Evolutionary conservation across 1,140 invertebrate species (phyloP), one percentile per base, ranked within the genome.

Genomic region (Drosophila watanabei): DNA sequence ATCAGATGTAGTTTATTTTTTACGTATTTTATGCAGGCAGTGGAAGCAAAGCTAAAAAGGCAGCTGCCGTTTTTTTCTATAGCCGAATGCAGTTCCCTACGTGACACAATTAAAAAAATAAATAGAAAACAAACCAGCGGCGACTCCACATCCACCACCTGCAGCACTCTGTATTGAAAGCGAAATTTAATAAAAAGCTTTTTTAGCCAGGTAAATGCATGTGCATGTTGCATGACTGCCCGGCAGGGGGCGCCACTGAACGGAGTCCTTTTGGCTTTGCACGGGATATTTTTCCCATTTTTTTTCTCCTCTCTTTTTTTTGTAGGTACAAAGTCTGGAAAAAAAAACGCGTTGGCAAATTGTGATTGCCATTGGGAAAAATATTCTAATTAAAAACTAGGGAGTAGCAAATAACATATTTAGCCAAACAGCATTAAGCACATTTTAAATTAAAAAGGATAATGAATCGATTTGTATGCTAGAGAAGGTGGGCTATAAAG

Each of bases 51-150:
- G 85, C 85, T 70, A 79, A 85, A 88, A 88, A 78, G 80, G 70
- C 65, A 65, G 77, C 80, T 46, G 79, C 46, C 35, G 24, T 24
- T 41, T 79, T 71, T 89, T 84, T 88, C 85, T 85, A 85, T 90
- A 76, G 78, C 65, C 77, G 35, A 61, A 65, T 77, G 78, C 80
- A 78, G 82, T 81, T 88, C 70, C 66, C 85, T 85, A 88, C 86
- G 85, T 88, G 85, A 88, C 81, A 88, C 85, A 89, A 89, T 88
- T 88, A 89, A 89, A 88, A 84, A 88, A 85, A 84, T 90, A 88
- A 88, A 88, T 90, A 88, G 78, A 79, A 89, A 90, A 69, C 52
- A 45, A 58, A 51, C 51, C 56, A 32, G 57, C 45, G 35, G 46
- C 46, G 30, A 63, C 59, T 64, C 20, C 65, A 30, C 14, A 41